Conservation (phyloP, 2,113 vertebrate genomes). For the Sisor rabdophorus region DNA sequence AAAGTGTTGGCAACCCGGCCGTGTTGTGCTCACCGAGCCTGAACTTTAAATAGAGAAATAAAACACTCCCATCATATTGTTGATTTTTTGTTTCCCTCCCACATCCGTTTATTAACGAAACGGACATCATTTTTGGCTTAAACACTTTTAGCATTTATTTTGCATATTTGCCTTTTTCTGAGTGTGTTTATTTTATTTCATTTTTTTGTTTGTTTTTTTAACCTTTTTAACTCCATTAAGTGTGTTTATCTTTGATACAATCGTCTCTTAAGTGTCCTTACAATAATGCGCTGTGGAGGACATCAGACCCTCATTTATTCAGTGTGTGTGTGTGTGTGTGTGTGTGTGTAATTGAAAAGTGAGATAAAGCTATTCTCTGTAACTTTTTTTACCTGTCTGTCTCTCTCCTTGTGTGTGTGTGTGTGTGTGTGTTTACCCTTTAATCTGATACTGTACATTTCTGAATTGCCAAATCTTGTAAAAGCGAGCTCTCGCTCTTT, state of each 20-base stretch:
- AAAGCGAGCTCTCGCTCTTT: slow-evolving; percentile 53
- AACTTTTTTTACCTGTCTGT: background rate
- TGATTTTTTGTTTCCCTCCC: no score
- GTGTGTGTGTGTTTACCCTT: background rate
- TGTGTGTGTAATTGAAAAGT: background rate
- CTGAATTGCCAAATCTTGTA: slow-evolving; percentile 40
- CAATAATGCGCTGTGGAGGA: slow-evolving; percentile 35
- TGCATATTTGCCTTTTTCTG: background rate
- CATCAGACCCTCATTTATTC: background rate
- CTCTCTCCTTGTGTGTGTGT: background rate
- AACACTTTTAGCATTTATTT: background rate
- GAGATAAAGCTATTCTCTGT: background rate
- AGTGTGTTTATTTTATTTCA: background rate
- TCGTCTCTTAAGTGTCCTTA: slow-evolving; percentile 78
- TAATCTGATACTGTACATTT: slow-evolving; percentile 1
- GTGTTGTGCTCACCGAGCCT: no score
- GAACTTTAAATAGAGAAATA: background rate
- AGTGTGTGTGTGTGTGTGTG: background rate
- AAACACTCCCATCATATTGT: background rate
- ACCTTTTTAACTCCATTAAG: background rate
- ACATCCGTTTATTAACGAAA: background rate
- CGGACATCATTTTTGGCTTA: no score
- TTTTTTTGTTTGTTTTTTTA: background rate
- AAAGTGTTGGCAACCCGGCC: background rate
- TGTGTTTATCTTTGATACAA: slow-evolving; percentile 47